Conservation (phyloP, 2,888 invertebrate species). For the Hipparchia semele region DNA sequence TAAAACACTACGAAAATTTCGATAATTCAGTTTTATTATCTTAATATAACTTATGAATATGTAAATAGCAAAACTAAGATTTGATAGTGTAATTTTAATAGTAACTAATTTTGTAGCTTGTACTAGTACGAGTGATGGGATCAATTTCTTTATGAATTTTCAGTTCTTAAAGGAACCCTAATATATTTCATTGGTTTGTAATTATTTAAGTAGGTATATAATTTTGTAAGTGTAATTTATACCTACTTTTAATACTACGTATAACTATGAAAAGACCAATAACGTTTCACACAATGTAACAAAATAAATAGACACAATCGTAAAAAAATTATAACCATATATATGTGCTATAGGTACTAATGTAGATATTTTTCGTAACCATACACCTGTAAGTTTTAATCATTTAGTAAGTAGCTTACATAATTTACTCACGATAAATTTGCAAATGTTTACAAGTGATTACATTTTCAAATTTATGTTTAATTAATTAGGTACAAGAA, state of each 20-base stretch:
- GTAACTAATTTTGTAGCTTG: constrained; percentile 61
- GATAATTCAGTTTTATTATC: constrained; percentile 79
- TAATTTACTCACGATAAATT: too few species aligned
- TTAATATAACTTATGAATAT: constrained; percentile 66
- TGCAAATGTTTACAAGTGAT: too few species aligned
- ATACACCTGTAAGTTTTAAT: too few species aligned
- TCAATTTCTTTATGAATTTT: constrained; percentile 69
- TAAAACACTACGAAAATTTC: constrained; percentile 82
- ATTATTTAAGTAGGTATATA: constrained; percentile 16
- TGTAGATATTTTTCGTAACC: neutral
- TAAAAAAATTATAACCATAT: neutral
- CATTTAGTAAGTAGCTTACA: too few species aligned
- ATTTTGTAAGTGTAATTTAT: constrained; percentile 30
- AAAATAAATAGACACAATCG: constrained; percentile 2
- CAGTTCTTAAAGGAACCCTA: constrained; percentile 42
- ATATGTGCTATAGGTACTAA: neutral
- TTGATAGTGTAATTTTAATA: constrained; percentile 64
- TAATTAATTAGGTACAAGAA: too few species aligned
- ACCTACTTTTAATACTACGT: constrained; percentile 15
- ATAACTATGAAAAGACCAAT: constrained; percentile 29
- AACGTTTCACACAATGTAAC: constrained; percentile 22
- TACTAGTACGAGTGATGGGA: constrained; percentile 72
- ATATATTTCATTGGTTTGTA: constrained; percentile 27
- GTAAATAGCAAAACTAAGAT: constrained; percentile 67
- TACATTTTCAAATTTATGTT: too few species aligned